Conservation (phyloP, 2,797 vertebrate species). For the Salmo trutta region DNA sequence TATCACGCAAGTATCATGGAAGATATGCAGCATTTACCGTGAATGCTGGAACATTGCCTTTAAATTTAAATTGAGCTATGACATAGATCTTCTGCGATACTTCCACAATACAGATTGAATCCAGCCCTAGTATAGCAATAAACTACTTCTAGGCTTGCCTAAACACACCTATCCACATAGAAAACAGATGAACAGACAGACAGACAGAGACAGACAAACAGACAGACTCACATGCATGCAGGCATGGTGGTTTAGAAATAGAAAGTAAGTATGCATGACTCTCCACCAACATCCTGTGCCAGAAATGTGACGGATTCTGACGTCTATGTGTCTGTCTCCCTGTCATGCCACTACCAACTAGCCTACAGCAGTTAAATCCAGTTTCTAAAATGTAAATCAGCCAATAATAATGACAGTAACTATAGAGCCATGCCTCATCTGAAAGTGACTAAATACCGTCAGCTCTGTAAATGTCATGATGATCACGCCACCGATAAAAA, state of each 20-base stretch:
- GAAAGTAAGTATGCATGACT: constrained; percentile 19
- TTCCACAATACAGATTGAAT: too few species aligned
- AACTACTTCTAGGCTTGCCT: constrained; percentile 7
- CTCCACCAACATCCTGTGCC: constrained; percentile 3
- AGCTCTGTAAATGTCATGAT: neutral
- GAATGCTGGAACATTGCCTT: too few species aligned
- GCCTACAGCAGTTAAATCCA: too few species aligned
- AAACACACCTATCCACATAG: constrained; percentile 36
- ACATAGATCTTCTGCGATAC: too few species aligned
- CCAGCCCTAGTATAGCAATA: neutral
- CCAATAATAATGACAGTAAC: neutral
- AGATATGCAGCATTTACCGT: too few species aligned
- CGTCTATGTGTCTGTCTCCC: neutral
- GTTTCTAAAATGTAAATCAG: neutral
- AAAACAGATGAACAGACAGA: constrained; percentile 14
- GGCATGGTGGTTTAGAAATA: constrained; percentile 17
- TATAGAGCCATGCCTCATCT: neutral
- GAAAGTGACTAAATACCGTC: neutral
- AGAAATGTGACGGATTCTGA: neutral
- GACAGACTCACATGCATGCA: neutral
- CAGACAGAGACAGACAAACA: neutral
- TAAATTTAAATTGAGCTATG: too few species aligned
- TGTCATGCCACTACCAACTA: neutral
- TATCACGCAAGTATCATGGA: too few species aligned
- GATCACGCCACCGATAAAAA: neutral